Base-by-base conservation (phyloP, 2,113 vertebrate species). In the Benitochromis conjunctus region DNA sequence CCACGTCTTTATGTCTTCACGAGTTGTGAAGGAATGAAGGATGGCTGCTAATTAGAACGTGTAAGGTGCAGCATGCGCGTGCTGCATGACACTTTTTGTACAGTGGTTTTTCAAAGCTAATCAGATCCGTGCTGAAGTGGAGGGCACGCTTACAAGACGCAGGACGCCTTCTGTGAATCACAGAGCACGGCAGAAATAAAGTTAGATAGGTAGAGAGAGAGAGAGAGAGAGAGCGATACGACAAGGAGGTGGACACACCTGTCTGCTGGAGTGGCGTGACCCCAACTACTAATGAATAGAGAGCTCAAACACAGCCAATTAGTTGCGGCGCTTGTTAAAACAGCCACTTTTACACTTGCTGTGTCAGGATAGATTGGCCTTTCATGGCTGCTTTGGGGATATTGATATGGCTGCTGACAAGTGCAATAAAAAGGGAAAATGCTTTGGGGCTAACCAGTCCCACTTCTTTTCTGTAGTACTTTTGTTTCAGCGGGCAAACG, bases 231-330 rank as follows among this genome's bases (percentile, higher is more conserved):
- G 16, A 79, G 36, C 1, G 18, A 76, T 41, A 80, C 6, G 19
- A 29, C 55, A 66, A 86, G 81, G 10, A 71, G 41, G 56, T 12
- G 48, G 24, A 29, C 69, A 81, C 79, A 86, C 88, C 84, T 90
- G 79, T 53, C 84, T 56, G 38, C 66, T 87, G 82, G 26, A 89
- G 86, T 77, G 64, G 57, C 36, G 0, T 76, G 90, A 90, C 83
- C 84, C 83, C 41, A 38, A 71, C 79, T 29, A 88, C 77, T 91
- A 92, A 93, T 94, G 89, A 91, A 88, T 57, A 88, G 81, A 84
- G 84, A 92, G n/a, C 88, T 90, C 88, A 93, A 84, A 91, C 80
- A 77, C 80, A 87, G 64, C 88, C 88, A 93, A 93, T 94, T 94
- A 94, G 89, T 79, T 66, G 80, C 80, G 62, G 87, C 62, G 83